Conservation (phyloP, 1,140 invertebrate species). For the Amphibalanus amphitrite region DNA sequence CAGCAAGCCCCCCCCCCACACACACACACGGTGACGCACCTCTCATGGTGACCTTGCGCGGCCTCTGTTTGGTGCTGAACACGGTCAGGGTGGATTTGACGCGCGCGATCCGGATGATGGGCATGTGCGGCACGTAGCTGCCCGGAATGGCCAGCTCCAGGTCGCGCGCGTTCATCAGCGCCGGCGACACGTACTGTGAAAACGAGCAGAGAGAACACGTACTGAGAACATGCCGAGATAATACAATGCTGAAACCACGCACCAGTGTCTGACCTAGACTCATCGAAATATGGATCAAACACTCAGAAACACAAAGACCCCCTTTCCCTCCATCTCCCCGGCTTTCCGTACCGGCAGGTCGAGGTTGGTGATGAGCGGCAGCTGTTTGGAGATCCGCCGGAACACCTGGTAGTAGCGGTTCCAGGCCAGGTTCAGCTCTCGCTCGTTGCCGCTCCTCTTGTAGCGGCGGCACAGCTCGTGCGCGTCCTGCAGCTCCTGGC, state of each 20-base stretch:
- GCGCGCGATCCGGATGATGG: slow-evolving; percentile 66
- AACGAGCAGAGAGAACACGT: neutral
- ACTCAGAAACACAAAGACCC: no score
- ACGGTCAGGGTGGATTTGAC: slow-evolving; percentile 64
- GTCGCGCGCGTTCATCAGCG: slow-evolving; percentile 70
- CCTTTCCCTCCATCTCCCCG: no score
- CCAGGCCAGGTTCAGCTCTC: slow-evolving; percentile 95
- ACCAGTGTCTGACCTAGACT: no score
- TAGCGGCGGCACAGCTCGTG: slow-evolving; percentile 75
- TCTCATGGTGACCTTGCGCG: slow-evolving; percentile 81
- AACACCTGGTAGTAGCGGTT: slow-evolving; percentile 98
- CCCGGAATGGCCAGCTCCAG: slow-evolving; percentile 88
- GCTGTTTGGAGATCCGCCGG: slow-evolving; percentile 77
- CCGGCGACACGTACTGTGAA: slow-evolving; percentile 67
- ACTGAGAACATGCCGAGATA: no score
- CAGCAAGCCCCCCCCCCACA: no score
- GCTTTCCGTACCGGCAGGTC: slow-evolving; percentile 16
- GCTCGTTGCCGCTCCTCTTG: slow-evolving; percentile 52
- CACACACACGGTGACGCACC: no score
- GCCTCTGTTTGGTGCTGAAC: slow-evolving; percentile 94
- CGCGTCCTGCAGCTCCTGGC: slow-evolving; percentile 79
- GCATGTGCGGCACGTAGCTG: slow-evolving; percentile 77
- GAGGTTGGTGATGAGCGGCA: slow-evolving; percentile 73
- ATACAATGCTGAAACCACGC: no score
- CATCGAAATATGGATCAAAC: no score